phyloP scores from a whole-genome alignment of 2,113 vertebrate species.

The Cathartes aura region DNA sequence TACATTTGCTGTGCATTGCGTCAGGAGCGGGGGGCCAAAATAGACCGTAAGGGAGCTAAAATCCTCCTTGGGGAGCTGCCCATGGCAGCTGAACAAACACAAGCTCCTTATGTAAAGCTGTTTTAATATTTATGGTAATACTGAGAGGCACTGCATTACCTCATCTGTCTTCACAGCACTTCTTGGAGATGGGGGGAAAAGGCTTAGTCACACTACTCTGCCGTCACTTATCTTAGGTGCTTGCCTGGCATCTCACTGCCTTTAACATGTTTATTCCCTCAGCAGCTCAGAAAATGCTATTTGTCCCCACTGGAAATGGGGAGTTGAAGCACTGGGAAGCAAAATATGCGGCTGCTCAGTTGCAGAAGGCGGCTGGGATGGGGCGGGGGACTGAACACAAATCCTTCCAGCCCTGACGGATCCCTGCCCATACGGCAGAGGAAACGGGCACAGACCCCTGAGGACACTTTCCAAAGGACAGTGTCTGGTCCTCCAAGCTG shows the following conservation, averaged over 20 bases:
- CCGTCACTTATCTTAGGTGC: not conserved
- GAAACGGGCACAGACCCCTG: not conserved
- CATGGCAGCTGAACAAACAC: not conserved
- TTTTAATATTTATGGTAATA: slow-evolving; percentile 8
- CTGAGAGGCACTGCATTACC: not conserved
- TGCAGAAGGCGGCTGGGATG: not conserved
- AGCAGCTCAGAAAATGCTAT: not conserved
- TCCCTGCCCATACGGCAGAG: not conserved
- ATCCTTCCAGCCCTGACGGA: not conserved
- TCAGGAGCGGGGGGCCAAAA: not conserved
- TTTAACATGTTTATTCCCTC: fast-evolving
- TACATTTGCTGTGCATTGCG: fast-evolving
- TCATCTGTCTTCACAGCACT: not conserved
- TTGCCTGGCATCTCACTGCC: not conserved
- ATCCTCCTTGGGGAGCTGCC: not conserved
- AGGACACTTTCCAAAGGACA: not conserved
- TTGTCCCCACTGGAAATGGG: not conserved
- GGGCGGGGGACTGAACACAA: not conserved
- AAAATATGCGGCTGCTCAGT: not conserved
- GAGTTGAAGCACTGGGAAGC: not conserved
- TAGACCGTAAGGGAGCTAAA: not conserved
- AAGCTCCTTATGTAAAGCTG: slow-evolving; percentile 45
- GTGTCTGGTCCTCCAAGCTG: not conserved
- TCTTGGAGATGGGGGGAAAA: not conserved
- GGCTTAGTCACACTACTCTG: slow-evolving; percentile 30